phyloP scores from a whole-genome alignment of 1,140 invertebrate genomes.

The Antheraea pernyi region DNA sequence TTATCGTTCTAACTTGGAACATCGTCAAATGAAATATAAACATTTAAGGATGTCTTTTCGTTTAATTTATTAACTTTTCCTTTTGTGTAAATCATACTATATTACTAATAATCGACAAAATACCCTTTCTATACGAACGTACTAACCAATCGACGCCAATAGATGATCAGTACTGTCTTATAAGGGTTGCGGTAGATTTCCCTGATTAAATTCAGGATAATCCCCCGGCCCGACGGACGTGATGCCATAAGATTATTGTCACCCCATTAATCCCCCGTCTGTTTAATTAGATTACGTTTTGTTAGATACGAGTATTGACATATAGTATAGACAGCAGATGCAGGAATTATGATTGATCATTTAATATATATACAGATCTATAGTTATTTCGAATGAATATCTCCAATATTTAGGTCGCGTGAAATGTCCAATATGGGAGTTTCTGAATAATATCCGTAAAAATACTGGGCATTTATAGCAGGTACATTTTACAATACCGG shows the following conservation, averaged over 20 bases:
- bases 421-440: too few species aligned
- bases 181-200: slow-evolving; percentile 42
- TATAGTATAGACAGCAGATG: not conserved
- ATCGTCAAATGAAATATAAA: too few species aligned
- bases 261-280: slow-evolving; percentile 61
- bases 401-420: too few species aligned
- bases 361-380: not conserved
- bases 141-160: slow-evolving; percentile 4
- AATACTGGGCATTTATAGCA: too few species aligned
- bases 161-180: slow-evolving; percentile 11
- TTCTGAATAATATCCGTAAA: too few species aligned
- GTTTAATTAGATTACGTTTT: slow-evolving; percentile 60
- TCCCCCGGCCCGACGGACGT: slow-evolving; percentile 45
- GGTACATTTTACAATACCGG: too few species aligned
- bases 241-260: slow-evolving; percentile 68
- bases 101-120: not conserved
- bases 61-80: too few species aligned
- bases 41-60: too few species aligned
- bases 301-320: not conserved
- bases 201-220: slow-evolving; percentile 69
- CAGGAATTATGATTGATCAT: not conserved
- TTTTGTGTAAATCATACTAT: too few species aligned
- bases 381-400: not conserved
- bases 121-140: not conserved
- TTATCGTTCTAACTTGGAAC: too few species aligned